Base-by-base conservation (phyloP, 2,113 vertebrate species). In the Zootoca vivipara region DNA sequence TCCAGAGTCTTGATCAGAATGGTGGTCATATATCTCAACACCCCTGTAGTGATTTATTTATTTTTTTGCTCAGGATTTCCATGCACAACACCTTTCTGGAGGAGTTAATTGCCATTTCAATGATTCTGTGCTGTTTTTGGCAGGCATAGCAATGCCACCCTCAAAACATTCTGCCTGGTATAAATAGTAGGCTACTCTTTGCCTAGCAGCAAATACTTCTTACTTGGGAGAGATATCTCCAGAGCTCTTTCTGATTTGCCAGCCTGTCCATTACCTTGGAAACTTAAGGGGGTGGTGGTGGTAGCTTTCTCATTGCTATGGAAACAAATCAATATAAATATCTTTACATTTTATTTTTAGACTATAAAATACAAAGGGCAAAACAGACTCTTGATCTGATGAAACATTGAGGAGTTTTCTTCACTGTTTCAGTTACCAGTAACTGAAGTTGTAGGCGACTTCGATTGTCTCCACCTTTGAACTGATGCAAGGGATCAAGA, bases 311-410 rank as follows among this genome's bases (percentile, higher is more conserved):
- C 38, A 95, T 96, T 88, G 81, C 95, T 93, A 96, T 96, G 93
- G 96, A 94, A 96, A 96, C 93, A 94, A 94, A 94, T 95, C 92
- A 95, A 92, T 94, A 92, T 93, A 94, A 93, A 90, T 91, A 87
- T 93, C 90, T 89, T 94, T 92, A 91, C 73, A 83, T 93, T 95
- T 95, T 96, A 91, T 95, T 96, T 95, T 93, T 93, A 94, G 92
- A 86, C 15, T 35, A 92, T n/a, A 30, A 86, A 88, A 89, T 87
- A 30, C 81, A 94, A 95, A 93, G 72, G 82, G 46, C 77, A 91
- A 89, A 86, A 82, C 79, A 40, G 8, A 80, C 69, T 46, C 20
- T 85, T 90, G 56, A 81, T 65, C 81, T 83, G 82, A 91, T 82
- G 56, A 92, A 94, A 78, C 52, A 86, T 46, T 46, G 33, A 38